A percentile compares a stretch with the other conserved stretches of the same genome.
Evolutionary conservation across 1,140 invertebrate genomes (phyloP).

Genomic region (Metaphire vulgaris): DNA sequence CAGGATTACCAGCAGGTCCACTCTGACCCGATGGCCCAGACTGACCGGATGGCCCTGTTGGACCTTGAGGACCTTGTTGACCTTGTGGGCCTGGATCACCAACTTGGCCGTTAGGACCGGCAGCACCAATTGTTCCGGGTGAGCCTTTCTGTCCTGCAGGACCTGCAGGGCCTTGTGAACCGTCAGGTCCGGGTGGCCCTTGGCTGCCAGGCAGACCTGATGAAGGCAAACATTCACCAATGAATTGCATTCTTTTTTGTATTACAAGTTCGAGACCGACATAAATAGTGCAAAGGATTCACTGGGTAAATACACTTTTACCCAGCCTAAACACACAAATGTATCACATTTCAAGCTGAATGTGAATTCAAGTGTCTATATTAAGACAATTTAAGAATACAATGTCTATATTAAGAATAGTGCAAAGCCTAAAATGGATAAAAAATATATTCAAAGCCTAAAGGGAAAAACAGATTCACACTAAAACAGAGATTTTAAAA

Average conservation of each 20-base stretch:
- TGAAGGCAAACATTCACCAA: background rate
- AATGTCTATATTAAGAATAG: no score
- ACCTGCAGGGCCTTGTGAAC: conserved; percentile 7
- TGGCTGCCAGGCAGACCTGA: background rate
- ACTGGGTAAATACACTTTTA: no score
- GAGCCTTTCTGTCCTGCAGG: conserved; percentile 13
- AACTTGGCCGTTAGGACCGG: conserved; percentile 7
- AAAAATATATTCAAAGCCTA: no score
- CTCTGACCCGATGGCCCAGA: conserved; percentile 2
- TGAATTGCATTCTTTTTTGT: no score
- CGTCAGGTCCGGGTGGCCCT: conserved; percentile 8
- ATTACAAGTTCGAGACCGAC: background rate
- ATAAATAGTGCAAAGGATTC: background rate
- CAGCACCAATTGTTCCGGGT: conserved; percentile 6
- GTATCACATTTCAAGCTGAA: no score
- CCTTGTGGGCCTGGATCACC: conserved; percentile 15
- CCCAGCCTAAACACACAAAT: no score
- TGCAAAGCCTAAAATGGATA: no score
- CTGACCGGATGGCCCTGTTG: conserved; percentile 3
- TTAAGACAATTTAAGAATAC: no score
- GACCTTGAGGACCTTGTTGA: conserved; percentile 19
- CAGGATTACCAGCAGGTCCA: conserved; percentile 4
- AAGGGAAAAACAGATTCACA: no score
- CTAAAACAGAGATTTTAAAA: no score
- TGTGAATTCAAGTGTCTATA: no score